Evolutionary conservation across 2,888 invertebrate species (phyloP).

Genomic region (Agrochola lychnidis): DNA sequence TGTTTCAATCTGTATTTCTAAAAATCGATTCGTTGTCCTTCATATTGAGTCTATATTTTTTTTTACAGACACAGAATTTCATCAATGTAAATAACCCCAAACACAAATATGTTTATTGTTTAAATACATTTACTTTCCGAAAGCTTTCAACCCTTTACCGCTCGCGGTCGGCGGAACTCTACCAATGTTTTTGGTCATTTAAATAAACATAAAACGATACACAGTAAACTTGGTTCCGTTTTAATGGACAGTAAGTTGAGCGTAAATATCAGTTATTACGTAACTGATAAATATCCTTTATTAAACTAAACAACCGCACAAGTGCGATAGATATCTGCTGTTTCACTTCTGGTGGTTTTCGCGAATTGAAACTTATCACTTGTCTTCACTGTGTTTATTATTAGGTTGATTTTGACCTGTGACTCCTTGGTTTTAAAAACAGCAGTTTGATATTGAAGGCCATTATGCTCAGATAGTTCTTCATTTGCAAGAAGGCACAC

Average conservation of each 20-base stretch:
- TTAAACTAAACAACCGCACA: conserved; percentile 10
- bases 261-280: conserved; percentile 41
- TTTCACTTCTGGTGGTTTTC: conserved; percentile 14
- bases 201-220: conserved; percentile 56
- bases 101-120: conserved; percentile 33
- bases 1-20: too few relatives aligned
- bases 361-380: conserved; percentile 15
- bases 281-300: conserved; percentile 39
- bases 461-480: background rate
- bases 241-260: conserved; percentile 48
- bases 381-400: background rate
- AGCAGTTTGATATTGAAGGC: background rate
- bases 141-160: conserved; percentile 59
- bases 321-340: conserved; percentile 18
- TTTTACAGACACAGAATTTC: background rate
- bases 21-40: background rate
- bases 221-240: conserved; percentile 34
- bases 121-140: conserved; percentile 34
- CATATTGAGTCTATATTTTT: background rate
- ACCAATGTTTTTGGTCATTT: conserved; percentile 41
- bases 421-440: background rate
- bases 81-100: conserved; percentile 21
- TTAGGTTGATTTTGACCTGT: conserved; percentile 8
- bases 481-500: conserved; percentile 3
- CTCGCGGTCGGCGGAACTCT: conserved; percentile 54